Evolutionary conservation across 1,140 invertebrate genomes (phyloP).

Genomic region (Octopus sinensis): DNA sequence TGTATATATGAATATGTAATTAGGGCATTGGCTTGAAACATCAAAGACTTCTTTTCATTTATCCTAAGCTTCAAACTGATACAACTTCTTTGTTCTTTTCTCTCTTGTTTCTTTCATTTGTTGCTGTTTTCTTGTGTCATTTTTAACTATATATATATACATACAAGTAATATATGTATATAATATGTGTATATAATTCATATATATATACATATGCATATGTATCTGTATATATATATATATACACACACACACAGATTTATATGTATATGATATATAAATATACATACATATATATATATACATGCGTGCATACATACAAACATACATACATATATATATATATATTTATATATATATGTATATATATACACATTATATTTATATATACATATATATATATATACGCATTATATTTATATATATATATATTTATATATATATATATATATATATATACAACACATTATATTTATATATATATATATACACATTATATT

Average conservation of each 20-base stretch:
- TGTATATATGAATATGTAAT: too few relatives aligned
- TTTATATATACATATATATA: background rate
- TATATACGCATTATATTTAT: too few relatives aligned
- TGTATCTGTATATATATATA: background rate
- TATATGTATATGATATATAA: background rate
- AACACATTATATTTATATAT: background rate
- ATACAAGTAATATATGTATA: too few relatives aligned
- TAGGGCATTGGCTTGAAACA: too few relatives aligned
- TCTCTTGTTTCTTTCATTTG: too few relatives aligned
- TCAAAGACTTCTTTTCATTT: too few relatives aligned
- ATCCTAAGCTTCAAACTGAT: too few relatives aligned
- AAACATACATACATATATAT: background rate
- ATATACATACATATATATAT: background rate
- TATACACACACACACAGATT: background rate
- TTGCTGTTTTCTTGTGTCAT: too few relatives aligned
- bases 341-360: background rate
- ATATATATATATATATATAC: conserved; percentile 2
- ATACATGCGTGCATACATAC: background rate
- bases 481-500: background rate
- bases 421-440: background rate
- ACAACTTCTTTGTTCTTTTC: too few relatives aligned
- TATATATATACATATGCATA: background rate
- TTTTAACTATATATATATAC: background rate
- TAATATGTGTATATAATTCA: background rate
- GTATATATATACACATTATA: background rate